Base-by-base conservation (phyloP, 2,113 vertebrate species). In the Oreotrochilus melanogaster region DNA sequence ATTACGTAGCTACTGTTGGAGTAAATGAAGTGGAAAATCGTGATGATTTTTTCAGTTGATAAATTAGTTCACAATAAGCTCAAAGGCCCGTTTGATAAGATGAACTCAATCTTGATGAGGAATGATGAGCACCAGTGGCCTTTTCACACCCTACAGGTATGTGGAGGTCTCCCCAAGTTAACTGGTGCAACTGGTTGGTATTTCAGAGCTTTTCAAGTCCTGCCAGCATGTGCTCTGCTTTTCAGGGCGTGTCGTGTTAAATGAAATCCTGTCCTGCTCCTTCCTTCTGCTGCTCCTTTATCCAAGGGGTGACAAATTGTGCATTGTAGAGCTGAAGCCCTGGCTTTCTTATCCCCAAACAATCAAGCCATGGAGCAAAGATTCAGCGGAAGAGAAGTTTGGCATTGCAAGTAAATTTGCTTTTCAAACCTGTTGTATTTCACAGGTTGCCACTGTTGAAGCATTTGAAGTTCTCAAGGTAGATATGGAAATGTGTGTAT, bases 1-100 rank as follows among this genome's bases (percentile, higher is more conserved):
- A 95, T 96, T 96, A 96, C 91, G 84, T 96, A 94, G 97, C 97
- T 97, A 97, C 97, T 97, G 97, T 96, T 88, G 96, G 87, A 94
- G 84, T 92, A 95, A 98, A 96, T 96, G 96, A 96, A 92, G 95
- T 90, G 87, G 95, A 97, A 97, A 97, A 96, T 96, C 30, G 56
- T 95, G 91, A 95, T 85, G 83, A 96, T 96, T 97, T 94, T 95
- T 94, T 93, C 57, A 21, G 87, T 96, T 96, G 93, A 91, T 95
- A 96, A 96, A 96, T 97, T 95, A 67, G 83, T 88, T 92, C 67
- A 95, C 96, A 96, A 95, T 96, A 75, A 1, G 4, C 84, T 93
- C 53, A 93, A 96, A 97, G 97, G 87, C 87, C 86, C 72, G 27
- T 97, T 97, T 97, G 97, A 97, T 98, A 92, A 96, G 95, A 97